Percentiles rank a stretch among this genome's conserved stretches.
Conservation (phyloP, 2,113 vertebrate genomes). For the Ovibos moschatus region DNA sequence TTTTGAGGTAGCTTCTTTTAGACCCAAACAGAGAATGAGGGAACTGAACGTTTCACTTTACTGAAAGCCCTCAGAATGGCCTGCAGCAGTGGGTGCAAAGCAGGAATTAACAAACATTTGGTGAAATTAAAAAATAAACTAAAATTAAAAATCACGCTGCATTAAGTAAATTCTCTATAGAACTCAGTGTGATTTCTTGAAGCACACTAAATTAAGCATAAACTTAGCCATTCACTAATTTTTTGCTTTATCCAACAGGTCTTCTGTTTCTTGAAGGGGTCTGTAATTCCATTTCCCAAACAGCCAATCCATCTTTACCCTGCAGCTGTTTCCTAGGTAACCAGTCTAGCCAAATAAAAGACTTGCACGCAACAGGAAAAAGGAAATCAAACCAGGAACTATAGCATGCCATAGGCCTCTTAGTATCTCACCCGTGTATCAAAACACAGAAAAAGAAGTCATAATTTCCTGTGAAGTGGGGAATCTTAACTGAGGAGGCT, state of each 20-base stretch:
- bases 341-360: constrained; percentile 67
- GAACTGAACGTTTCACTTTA: not conserved
- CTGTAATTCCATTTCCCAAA: constrained; percentile 50
- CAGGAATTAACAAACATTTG: constrained; percentile 13
- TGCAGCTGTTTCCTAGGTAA: constrained; percentile 76
- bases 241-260: constrained; percentile 48
- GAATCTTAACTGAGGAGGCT: not conserved
- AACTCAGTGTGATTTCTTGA: not conserved
- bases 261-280: not conserved
- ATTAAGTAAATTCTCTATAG: not conserved
- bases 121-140: constrained; percentile 19
- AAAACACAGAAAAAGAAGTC: not conserved
- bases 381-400: constrained; percentile 4
- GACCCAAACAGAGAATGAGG: not conserved
- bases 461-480: not conserved
- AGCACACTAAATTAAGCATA: not conserved
- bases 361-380: constrained; percentile 43
- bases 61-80: not conserved
- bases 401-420: not conserved
- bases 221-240: constrained; percentile 2
- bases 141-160: not conserved
- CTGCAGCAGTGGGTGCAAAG: not conserved
- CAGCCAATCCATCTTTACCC: constrained; percentile 46
- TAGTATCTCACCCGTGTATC: not conserved
- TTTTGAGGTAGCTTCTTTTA: not conserved